Evolutionary conservation across 1,140 invertebrate genomes (phyloP).

Genomic region (Trachelipus rathkii): DNA sequence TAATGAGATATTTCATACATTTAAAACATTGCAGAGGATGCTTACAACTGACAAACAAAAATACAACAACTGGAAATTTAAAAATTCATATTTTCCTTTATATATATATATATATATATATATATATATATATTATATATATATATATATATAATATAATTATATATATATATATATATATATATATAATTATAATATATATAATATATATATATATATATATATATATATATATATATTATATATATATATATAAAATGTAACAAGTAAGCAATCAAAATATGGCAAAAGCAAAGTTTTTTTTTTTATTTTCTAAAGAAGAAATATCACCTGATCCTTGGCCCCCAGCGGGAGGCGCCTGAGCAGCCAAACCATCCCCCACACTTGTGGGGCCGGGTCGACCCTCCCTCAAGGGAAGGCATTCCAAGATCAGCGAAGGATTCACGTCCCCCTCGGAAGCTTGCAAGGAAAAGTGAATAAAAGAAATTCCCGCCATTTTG

Average conservation of each 20-base stretch:
- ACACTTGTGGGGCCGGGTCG: background rate
- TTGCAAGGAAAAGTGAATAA: background rate
- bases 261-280: background rate
- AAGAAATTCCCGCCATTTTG: background rate
- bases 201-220: slow-evolving; percentile 12
- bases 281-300: too few relatives aligned
- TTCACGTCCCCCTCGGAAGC: slow-evolving; percentile 2
- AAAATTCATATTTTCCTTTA: too few relatives aligned
- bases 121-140: too few relatives aligned
- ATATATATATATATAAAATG: slow-evolving; percentile 12
- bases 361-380: background rate
- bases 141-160: slow-evolving; percentile 28
- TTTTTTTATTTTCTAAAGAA: too few relatives aligned
- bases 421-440: background rate
- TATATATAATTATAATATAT: slow-evolving; percentile 40
- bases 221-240: slow-evolving; percentile 3
- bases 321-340: background rate
- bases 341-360: background rate
- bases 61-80: too few relatives aligned
- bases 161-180: too few relatives aligned
- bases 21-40: too few relatives aligned
- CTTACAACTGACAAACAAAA: too few relatives aligned
- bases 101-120: too few relatives aligned
- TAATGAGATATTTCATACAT: too few relatives aligned
- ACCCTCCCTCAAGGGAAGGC: background rate